phyloP scores from a whole-genome alignment of 2,888 invertebrate species.

The Drosophila nr. fundita region DNA sequence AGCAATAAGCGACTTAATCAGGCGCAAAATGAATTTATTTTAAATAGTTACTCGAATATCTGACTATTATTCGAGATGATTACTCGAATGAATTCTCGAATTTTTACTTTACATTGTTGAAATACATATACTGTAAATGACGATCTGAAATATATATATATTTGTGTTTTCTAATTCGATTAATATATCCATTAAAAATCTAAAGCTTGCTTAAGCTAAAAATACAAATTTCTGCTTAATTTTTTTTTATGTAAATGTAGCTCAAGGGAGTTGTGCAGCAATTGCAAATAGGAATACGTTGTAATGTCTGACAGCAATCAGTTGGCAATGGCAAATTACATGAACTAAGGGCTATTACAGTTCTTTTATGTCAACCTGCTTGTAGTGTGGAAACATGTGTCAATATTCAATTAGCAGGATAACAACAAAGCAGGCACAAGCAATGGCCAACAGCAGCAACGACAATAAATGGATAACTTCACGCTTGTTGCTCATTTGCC shows the following conservation, averaged over 20 bases:
- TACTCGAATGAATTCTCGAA: background rate
- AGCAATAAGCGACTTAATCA: background rate
- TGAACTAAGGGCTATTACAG: background rate
- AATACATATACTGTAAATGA: background rate
- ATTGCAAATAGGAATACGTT: constrained; percentile 16
- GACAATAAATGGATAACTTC: constrained; percentile 14
- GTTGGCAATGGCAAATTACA: constrained; percentile 34
- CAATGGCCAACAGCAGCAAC: constrained; percentile 19
- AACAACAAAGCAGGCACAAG: constrained; percentile 15
- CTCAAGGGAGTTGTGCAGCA: background rate
- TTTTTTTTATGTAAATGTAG: background rate
- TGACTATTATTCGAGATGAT: background rate
- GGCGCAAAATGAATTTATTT: background rate
- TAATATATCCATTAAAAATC: background rate
- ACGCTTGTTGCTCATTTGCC: constrained; percentile 21
- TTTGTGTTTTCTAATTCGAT: background rate
- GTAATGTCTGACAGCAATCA: constrained; percentile 2
- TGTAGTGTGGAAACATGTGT: constrained; percentile 20
- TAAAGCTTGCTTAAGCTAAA: no score
- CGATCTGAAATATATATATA: background rate
- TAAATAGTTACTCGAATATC: background rate
- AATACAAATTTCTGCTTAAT: background rate
- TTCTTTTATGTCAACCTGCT: constrained; percentile 7
- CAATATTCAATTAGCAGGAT: constrained; percentile 62
- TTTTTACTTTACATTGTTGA: background rate